Evolutionary conservation across 2,113 vertebrate species (phyloP).

Genomic region (Emydocephalus ijimae): DNA sequence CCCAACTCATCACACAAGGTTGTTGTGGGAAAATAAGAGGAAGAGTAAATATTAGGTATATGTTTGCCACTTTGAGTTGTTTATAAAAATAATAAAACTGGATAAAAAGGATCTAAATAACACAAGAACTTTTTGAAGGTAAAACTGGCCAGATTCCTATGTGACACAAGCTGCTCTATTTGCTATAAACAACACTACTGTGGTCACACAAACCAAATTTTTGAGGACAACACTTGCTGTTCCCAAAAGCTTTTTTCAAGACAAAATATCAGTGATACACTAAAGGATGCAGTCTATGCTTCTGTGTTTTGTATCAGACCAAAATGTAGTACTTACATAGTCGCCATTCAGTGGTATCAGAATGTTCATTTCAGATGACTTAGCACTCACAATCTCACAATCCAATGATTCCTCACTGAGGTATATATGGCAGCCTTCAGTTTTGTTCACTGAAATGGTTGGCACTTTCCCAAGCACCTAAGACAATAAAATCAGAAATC

Average conservation of each 20-base stretch:
- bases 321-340: conserved; percentile 80
- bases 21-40: not conserved
- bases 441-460: conserved; percentile 97
- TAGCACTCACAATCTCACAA: conserved; percentile 95
- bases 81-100: not conserved
- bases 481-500: conserved; percentile 24
- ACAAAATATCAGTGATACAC: accelerated
- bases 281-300: not conserved
- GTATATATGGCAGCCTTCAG: conserved; percentile 96
- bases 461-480: conserved; percentile 94
- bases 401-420: conserved; percentile 85
- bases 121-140: not conserved
- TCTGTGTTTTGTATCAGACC: not conserved
- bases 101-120: not conserved
- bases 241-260: not conserved
- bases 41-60: not conserved
- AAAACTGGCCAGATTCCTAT: not conserved
- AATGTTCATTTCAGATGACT: conserved; percentile 97
- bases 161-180: not conserved
- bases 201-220: not conserved
- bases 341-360: conserved; percentile 87
- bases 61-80: not conserved
- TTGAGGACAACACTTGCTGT: not conserved
- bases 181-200: not conserved
- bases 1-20: too few species aligned